phyloP scores from a whole-genome alignment of 2,888 invertebrate species.

The Lithophane leautieri region DNA sequence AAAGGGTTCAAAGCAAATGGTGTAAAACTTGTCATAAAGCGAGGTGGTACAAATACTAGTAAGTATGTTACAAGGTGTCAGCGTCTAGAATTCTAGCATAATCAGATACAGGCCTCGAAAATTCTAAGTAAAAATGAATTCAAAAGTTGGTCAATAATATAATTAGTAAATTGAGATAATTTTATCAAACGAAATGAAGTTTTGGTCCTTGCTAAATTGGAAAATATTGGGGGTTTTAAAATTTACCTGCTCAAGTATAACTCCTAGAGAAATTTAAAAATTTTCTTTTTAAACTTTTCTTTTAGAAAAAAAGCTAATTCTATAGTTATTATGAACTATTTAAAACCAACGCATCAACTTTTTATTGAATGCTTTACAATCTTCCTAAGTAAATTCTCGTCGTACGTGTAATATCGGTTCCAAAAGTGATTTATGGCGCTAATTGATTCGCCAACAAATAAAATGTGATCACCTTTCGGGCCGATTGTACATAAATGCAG shows the following conservation, averaged over 20 bases:
- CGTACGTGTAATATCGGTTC: conserved; percentile 53
- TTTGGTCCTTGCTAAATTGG: conserved; percentile 84
- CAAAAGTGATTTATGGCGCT: conserved; percentile 54
- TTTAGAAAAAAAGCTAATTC: conserved; percentile 72
- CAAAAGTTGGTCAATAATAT: conserved; percentile 81
- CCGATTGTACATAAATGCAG: conserved; percentile 55
- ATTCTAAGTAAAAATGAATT: conserved; percentile 79
- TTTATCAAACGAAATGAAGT: conserved; percentile 69
- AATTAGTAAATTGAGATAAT: conserved; percentile 73
- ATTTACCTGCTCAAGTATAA: conserved; percentile 69
- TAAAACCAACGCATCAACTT: conserved; percentile 63
- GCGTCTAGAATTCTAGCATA: conserved; percentile 79
- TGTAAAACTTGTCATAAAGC: conserved; percentile 80
- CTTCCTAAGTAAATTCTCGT: conserved; percentile 57
- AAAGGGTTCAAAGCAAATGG: conserved; percentile 78
- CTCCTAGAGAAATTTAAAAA: conserved; percentile 72
- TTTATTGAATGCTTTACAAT: conserved; percentile 64
- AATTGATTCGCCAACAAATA: conserved; percentile 35
- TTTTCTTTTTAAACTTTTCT: conserved; percentile 68
- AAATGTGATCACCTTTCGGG: conserved; percentile 47
- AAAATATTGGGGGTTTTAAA: conserved; percentile 70
- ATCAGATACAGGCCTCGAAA: conserved; percentile 81
- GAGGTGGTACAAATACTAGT: conserved; percentile 76
- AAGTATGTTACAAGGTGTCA: conserved; percentile 72
- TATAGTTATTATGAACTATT: conserved; percentile 70